phyloP scores from a whole-genome alignment of 2,797 vertebrate species.

The Prunella strophiata region DNA sequence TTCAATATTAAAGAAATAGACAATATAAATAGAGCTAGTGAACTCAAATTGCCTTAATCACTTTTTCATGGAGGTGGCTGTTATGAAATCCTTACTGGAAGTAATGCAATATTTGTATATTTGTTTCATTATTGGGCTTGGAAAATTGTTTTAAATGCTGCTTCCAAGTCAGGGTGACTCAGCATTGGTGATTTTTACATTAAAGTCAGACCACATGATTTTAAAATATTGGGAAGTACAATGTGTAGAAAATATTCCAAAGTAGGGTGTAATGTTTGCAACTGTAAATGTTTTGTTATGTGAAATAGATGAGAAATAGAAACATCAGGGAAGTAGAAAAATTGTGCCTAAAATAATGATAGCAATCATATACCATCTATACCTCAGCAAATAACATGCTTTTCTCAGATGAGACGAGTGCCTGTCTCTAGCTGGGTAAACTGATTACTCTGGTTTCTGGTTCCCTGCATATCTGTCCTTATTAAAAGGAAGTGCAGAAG shows the following conservation, averaged over 20 bases:
- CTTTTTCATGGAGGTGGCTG: background rate
- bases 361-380: background rate
- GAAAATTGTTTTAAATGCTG: background rate
- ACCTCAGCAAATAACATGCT: background rate
- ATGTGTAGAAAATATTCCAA: background rate
- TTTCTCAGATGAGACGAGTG: constrained; percentile 6
- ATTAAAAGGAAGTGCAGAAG: constrained; percentile 67
- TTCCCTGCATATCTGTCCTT: constrained; percentile 44
- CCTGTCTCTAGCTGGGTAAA: constrained; percentile 33
- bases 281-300: background rate
- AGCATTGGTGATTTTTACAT: background rate
- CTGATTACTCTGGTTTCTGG: constrained; percentile 41
- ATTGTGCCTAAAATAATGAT: background rate
- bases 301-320: background rate
- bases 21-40: background rate
- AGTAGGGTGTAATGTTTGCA: background rate
- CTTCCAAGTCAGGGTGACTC: background rate
- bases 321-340: background rate
- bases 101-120: background rate
- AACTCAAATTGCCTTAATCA: constrained; percentile 33
- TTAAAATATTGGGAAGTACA: background rate
- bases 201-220: background rate
- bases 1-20: constrained; percentile 16
- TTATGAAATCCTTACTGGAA: constrained; percentile 11
- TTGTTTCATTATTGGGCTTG: background rate